A percentile compares a stretch with the other conserved stretches of the same genome.
Conservation (phyloP, 2,888 invertebrate species). For the Polia nebulosa region DNA sequence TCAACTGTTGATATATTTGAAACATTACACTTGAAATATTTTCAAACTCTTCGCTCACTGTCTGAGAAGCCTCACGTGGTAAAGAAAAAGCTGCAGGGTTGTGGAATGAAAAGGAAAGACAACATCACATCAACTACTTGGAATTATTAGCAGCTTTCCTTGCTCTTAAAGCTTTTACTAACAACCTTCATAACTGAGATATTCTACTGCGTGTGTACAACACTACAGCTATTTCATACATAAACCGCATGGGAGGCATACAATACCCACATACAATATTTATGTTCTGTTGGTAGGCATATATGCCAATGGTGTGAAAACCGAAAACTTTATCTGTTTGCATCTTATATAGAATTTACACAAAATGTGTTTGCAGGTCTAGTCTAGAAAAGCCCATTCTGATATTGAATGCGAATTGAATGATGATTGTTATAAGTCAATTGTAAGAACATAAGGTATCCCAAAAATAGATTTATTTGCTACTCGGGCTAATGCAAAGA, state of each 20-base stretch:
- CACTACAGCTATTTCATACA: not conserved
- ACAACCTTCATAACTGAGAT: not conserved
- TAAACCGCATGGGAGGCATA: too few species aligned
- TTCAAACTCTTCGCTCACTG: not conserved
- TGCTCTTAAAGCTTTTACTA: slow-evolving; percentile 2
- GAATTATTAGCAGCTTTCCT: not conserved
- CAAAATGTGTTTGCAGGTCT: not conserved
- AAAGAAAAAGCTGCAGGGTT: slow-evolving; percentile 2
- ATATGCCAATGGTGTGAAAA: slow-evolving; percentile 1
- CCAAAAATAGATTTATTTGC: too few species aligned
- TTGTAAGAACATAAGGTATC: not conserved
- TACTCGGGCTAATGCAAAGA: too few species aligned
- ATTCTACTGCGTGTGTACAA: not conserved
- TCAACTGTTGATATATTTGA: too few species aligned
- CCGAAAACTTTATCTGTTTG: not conserved
- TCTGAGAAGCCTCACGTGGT: not conserved
- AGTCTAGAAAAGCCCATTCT: slow-evolving; percentile 1
- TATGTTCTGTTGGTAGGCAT: slow-evolving; percentile 1
- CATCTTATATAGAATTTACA: not conserved
- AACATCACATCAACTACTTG: slow-evolving; percentile 1
- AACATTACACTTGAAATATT: slow-evolving; percentile 1
- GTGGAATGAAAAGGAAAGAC: slow-evolving; percentile 6
- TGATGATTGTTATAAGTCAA: not conserved
- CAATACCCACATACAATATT: too few species aligned
- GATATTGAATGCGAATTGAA: not conserved